phyloP scores from a whole-genome alignment of 1,140 invertebrate genomes.

The Teleogryllus occipitalis region DNA sequence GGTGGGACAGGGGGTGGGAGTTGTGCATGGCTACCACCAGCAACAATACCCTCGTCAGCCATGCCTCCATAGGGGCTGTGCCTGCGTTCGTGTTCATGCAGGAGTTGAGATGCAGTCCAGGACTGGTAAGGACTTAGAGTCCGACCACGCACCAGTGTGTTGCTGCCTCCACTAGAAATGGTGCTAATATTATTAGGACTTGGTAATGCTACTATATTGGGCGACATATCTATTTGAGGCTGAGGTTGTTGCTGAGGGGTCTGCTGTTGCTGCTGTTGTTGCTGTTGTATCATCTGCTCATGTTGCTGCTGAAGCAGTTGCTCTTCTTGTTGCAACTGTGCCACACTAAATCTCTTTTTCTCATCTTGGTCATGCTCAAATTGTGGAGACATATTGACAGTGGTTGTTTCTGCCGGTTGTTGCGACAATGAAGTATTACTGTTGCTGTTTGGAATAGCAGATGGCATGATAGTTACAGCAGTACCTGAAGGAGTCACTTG shows the following conservation, averaged over 20 bases:
- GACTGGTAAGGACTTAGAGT: constrained; percentile 45
- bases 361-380: constrained; percentile 33
- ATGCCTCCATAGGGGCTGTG: constrained; percentile 38
- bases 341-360: constrained; percentile 40
- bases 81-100: constrained; percentile 49
- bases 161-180: constrained; percentile 27
- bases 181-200: constrained; percentile 26
- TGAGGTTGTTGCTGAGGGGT: constrained; percentile 28
- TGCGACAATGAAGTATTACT: constrained; percentile 16
- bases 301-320: constrained; percentile 23
- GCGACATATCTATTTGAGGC: constrained; percentile 10
- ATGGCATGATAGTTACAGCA: constrained; percentile 35
- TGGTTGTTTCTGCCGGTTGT: constrained; percentile 29
- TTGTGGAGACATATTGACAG: constrained; percentile 26
- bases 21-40: not conserved
- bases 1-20: constrained; percentile 35
- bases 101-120: constrained; percentile 48
- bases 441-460: constrained; percentile 23
- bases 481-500: constrained; percentile 28
- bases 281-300: constrained; percentile 9
- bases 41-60: constrained; percentile 14
- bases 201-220: constrained; percentile 10
- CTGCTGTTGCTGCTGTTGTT: constrained; percentile 29
- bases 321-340: constrained; percentile 34
- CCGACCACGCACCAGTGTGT: constrained; percentile 36